Evolutionary conservation across 2,888 invertebrate species (phyloP), one percentile per base, ranked within the genome.

Genomic region (Subacronicta megacephala): DNA sequence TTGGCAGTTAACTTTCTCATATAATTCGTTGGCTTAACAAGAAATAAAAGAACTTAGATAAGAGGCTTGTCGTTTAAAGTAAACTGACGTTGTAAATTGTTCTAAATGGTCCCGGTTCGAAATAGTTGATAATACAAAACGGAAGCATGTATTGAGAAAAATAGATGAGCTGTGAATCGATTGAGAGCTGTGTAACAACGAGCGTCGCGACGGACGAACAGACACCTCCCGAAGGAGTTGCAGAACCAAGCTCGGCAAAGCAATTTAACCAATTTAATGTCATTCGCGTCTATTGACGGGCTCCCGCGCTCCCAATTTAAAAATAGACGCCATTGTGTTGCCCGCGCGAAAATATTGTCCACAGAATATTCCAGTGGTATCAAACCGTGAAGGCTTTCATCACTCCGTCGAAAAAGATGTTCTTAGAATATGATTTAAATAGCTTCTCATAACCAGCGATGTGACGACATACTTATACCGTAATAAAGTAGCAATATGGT

Each of bases 201-300:
- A 69, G 62, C 71, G 68, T 63, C 72, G 78, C 75, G 74, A 79
- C 77, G 72, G 70, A 74, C 73, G 77, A 81, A 79, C 73, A 81
- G 80, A 79, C 85, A 82, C 82, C 84, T 90, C 91, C 89, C 89
- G 81, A 80, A 85, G 90, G 90, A 88, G 80, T 79, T 79, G 85
- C 87, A 85, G 84, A 85, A 84, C 86, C 85, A 84, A 87, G 84
- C 88, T 85, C 87, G 83, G 86, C 87, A 82, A 88, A 92, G 90
- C 91, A 92, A 92, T 93, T 92, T 89, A 90, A 90, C 92, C 93
- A 93, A 93, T 93, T 93, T 92, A 91, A 91, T 92, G 88, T 92
- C 89, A 89, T 92, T 90, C 90, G 84, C 80, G 81, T 86, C 92
- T 87, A 92, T 92, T 92, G 91, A 92, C 87, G 87, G 85, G 80